These are phyloP conservation scores for Caradrina clavipalpis DNA, from an alignment of 2,888 invertebrate genomes.

Conservation along the genomic window DNA sequence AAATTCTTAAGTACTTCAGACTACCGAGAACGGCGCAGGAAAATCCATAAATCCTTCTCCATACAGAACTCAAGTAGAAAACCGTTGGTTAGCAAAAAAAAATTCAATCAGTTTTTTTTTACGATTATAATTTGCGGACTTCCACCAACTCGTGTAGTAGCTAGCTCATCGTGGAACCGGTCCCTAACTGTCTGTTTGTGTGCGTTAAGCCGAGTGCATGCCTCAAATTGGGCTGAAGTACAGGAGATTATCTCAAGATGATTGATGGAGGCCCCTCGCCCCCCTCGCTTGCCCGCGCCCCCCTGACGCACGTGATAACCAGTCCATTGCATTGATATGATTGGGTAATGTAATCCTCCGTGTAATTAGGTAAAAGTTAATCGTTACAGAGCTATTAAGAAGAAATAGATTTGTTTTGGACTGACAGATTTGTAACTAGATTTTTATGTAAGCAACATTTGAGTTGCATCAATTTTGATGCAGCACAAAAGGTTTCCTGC, in stretches of 20 bases:
- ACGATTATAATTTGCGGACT: constrained; percentile 47
- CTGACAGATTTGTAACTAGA: constrained; percentile 10
- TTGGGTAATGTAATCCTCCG: constrained; percentile 67
- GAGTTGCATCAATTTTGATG: too few relatives aligned
- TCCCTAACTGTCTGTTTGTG: constrained; percentile 68
- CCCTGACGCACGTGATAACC: constrained; percentile 53
- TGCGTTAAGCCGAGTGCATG: constrained; percentile 87
- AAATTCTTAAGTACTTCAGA: too few relatives aligned
- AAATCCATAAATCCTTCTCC: neutral
- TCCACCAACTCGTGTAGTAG: constrained; percentile 45
- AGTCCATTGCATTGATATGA: constrained; percentile 64
- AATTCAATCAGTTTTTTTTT: constrained; percentile 12
- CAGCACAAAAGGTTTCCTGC: neutral
- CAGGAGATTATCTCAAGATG: constrained; percentile 92
- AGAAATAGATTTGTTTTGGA: constrained; percentile 27
- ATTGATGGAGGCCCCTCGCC: constrained; percentile 86
- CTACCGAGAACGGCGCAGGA: neutral
- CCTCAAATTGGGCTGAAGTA: constrained; percentile 90
- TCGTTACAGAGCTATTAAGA: constrained; percentile 45
- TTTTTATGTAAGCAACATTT: neutral
- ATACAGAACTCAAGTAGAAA: neutral
- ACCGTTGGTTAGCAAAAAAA: constrained; percentile 4
- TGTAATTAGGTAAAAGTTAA: constrained; percentile 69
- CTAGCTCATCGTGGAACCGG: constrained; percentile 60
- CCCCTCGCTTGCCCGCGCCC: constrained; percentile 2